A percentile compares a stretch with the other conserved stretches of the same genome.
Evolutionary conservation across 2,888 invertebrate species (phyloP).

Genomic region (Thecocarcelia acutangulata): DNA sequence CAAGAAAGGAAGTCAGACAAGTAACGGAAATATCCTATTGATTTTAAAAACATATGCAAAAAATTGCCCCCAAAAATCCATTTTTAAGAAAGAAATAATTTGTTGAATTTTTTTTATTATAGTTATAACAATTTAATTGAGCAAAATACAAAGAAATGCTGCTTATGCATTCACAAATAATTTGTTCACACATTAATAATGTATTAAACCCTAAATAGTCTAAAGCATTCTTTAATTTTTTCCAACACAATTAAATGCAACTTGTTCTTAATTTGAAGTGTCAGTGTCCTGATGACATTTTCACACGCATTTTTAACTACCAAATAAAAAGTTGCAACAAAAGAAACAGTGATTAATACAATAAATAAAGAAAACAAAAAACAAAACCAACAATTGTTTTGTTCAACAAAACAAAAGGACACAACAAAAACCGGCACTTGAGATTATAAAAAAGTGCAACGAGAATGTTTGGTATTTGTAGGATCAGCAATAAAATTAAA

Average conservation of each 20-base stretch:
- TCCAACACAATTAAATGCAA: neutral
- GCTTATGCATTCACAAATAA: neutral
- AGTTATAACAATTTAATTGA: neutral
- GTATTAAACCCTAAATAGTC: conserved; percentile 18
- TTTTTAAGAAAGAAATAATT: no score
- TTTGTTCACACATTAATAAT: conserved; percentile 60
- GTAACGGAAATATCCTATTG: no score
- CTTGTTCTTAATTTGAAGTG: conserved; percentile 52
- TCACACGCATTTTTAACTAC: conserved; percentile 61
- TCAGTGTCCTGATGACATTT: conserved; percentile 59
- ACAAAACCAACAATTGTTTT: conserved; percentile 20
- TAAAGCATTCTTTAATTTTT: conserved; percentile 2
- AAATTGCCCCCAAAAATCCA: no score
- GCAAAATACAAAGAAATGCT: neutral
- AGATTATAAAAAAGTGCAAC: conserved; percentile 45
- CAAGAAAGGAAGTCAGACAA: no score
- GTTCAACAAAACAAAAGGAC: conserved; percentile 29
- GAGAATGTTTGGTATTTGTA: conserved; percentile 29
- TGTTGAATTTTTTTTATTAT: no score
- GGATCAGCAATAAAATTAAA: conserved; percentile 29
- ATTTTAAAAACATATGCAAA: no score
- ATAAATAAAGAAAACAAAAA: conserved; percentile 2
- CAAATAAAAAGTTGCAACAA: conserved; percentile 29
- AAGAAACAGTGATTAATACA: conserved; percentile 1
- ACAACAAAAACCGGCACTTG: conserved; percentile 44